A percentile compares a stretch with the other conserved stretches of the same genome.
These are phyloP conservation scores for Hypercompe scribonia DNA, from an alignment of 2,888 invertebrate genomes.

Conservation along the genomic window DNA sequence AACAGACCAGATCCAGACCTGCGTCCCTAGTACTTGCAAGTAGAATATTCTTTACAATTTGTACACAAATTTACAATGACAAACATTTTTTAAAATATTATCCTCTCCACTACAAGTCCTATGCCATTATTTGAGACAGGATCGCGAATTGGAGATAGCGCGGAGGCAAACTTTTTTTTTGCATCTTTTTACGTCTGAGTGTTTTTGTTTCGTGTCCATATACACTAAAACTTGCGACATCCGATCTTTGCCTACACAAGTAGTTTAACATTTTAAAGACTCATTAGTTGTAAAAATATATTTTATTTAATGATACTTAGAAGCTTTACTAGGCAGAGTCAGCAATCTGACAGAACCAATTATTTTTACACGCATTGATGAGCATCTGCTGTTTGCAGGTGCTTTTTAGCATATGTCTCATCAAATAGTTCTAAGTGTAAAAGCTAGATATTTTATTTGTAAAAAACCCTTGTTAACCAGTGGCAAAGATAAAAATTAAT, in stretches of 20 bases:
- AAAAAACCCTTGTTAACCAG: slow-evolving; percentile 21
- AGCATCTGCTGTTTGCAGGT: slow-evolving; percentile 50
- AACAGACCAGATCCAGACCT: too few species aligned
- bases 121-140: slow-evolving; percentile 77
- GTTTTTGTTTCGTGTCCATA: slow-evolving; percentile 71
- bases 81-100: background rate
- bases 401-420: slow-evolving; percentile 19
- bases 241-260: slow-evolving; percentile 36
- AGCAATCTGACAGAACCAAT: slow-evolving; percentile 44
- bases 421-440: slow-evolving; percentile 4
- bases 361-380: slow-evolving; percentile 29
- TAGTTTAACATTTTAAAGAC: slow-evolving; percentile 30
- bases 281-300: slow-evolving; percentile 43
- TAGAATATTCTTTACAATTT: background rate
- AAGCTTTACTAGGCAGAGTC: slow-evolving; percentile 30
- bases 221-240: slow-evolving; percentile 67
- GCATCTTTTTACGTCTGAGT: slow-evolving; percentile 68
- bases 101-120: slow-evolving; percentile 56
- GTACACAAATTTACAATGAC: background rate
- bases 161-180: slow-evolving; percentile 81
- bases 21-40: too few species aligned
- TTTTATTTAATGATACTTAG: background rate
- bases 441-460: slow-evolving; percentile 27
- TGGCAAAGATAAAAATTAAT: slow-evolving; percentile 33
- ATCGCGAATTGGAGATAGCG: slow-evolving; percentile 81